Evolutionary conservation across 2,888 invertebrate species (phyloP).

Genomic region (Lasioglossum morio): DNA sequence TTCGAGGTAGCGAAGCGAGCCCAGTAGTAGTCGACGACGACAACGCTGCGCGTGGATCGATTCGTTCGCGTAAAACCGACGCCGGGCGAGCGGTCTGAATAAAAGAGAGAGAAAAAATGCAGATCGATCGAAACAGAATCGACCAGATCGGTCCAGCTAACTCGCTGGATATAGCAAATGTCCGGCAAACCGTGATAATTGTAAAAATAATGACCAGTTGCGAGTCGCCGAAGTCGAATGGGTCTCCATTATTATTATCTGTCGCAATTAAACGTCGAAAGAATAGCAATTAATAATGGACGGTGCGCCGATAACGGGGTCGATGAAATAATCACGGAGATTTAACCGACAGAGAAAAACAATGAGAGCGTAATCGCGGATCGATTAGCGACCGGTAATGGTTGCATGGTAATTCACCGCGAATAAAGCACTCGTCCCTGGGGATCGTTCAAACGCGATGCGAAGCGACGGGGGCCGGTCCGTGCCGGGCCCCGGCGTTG

Average conservation of each 20-base stretch:
- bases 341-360: conserved; percentile 11
- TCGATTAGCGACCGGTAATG: conserved; percentile 45
- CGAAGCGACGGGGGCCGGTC: too few relatives aligned
- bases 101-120: background rate
- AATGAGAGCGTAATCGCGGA: conserved; percentile 26
- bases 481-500: background rate
- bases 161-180: background rate
- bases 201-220: background rate
- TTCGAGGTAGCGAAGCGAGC: conserved; percentile 18
- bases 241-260: background rate
- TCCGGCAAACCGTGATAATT: background rate
- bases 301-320: conserved; percentile 3
- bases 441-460: conserved; percentile 29
- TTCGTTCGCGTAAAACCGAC: background rate
- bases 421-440: conserved; percentile 28
- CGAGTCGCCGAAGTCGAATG: background rate
- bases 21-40: background rate
- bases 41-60: conserved; percentile 28
- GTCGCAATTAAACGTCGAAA: conserved; percentile 12
- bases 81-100: background rate
- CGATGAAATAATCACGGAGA: conserved; percentile 20
- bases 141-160: background rate
- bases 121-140: background rate
- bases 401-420: conserved; percentile 36
- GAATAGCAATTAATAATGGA: conserved; percentile 24